Evolutionary conservation across 2,797 vertebrate species (phyloP).

Genomic region (Enteromius viviparus): DNA sequence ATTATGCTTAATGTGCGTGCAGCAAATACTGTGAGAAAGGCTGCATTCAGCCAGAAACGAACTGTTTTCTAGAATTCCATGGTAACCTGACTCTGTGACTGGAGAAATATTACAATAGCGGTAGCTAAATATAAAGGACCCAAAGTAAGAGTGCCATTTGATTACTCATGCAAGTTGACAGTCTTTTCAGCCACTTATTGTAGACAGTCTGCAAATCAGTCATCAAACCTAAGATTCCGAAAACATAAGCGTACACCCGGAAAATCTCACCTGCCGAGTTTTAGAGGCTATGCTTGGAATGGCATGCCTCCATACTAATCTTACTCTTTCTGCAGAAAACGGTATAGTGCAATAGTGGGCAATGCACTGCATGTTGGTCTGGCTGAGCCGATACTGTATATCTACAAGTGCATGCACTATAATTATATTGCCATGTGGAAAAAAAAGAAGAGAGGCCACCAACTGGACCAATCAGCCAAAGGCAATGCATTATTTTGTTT

Average conservation of each 20-base stretch:
- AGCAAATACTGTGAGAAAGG: constrained; percentile 44
- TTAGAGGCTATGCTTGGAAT: background rate
- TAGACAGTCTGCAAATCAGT: constrained; percentile 22
- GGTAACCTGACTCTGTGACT: constrained; percentile 15
- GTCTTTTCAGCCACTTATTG: constrained; percentile 13
- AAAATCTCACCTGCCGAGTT: constrained; percentile 7
- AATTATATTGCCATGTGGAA: background rate
- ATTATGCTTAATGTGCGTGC: constrained; percentile 40
- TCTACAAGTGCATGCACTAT: background rate
- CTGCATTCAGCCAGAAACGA: constrained; percentile 15
- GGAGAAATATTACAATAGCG: constrained; percentile 28
- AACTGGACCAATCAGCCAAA: background rate
- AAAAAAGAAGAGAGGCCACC: background rate
- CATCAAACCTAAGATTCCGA: constrained; percentile 5
- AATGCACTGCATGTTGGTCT: background rate
- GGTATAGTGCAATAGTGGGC: background rate
- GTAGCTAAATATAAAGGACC: constrained; percentile 15
- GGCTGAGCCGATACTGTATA: background rate
- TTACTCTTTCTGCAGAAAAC: background rate
- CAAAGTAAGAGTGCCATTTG: background rate
- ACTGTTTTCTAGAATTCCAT: constrained; percentile 29
- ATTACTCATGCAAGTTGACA: constrained; percentile 7
- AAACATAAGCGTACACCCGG: background rate
- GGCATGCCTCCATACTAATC: background rate
- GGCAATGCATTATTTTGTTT: background rate